phyloP scores from a whole-genome alignment of 2,797 vertebrate species.

The Carduelis carduelis region DNA sequence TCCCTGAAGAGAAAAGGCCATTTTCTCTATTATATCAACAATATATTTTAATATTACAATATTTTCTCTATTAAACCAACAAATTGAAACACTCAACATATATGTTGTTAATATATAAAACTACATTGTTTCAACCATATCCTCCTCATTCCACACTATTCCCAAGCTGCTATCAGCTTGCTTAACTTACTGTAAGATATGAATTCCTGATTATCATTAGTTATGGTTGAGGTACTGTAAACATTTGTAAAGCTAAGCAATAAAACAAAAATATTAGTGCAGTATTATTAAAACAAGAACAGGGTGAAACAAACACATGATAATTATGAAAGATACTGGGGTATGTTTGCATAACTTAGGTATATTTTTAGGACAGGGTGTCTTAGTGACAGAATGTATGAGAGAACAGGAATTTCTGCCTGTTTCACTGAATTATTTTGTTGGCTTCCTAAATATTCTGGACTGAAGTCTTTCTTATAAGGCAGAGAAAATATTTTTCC shows the following conservation, averaged over 20 bases:
- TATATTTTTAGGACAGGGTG: neutral
- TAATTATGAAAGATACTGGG: neutral
- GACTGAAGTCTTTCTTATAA: neutral
- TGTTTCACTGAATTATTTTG: neutral
- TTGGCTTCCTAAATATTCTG: neutral
- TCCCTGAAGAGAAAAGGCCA: neutral
- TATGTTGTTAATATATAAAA: neutral
- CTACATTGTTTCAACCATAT: neutral
- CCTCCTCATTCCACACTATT: neutral
- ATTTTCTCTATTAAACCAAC: neutral
- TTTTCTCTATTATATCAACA: neutral
- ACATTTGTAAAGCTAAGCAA: neutral
- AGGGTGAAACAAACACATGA: neutral
- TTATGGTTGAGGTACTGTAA: neutral
- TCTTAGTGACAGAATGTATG: neutral
- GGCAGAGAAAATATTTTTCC: neutral
- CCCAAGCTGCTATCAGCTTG: neutral
- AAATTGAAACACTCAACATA: neutral
- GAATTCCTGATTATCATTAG: neutral
- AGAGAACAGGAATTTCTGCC: neutral
- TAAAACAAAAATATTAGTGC: neutral
- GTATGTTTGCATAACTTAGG: neutral
- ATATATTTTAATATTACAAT: neutral
- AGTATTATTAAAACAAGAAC: slow-evolving; percentile 5
- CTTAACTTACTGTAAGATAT: neutral